phyloP scores from a whole-genome alignment of 2,113 vertebrate genomes.

The Monopterus albus region DNA sequence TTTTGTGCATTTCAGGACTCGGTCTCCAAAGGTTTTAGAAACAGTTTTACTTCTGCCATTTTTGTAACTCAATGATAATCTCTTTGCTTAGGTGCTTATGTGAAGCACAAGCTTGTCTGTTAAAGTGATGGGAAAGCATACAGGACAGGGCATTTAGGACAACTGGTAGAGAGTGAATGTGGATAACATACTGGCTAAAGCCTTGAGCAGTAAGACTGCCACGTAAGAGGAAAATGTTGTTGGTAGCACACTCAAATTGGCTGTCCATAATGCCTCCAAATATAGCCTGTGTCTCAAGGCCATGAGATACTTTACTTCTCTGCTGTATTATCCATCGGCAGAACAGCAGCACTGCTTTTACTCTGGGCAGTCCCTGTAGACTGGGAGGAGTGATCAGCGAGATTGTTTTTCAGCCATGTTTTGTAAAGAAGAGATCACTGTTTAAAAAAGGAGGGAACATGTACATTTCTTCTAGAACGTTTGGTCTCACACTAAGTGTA shows the following conservation, averaged over 20 bases:
- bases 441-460: slow-evolving; percentile 30
- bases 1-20: slow-evolving; percentile 1
- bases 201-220: not conserved
- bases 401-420: slow-evolving; percentile 52
- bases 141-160: not conserved
- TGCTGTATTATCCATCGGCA: slow-evolving; percentile 24
- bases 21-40: slow-evolving; percentile 15
- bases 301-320: slow-evolving; percentile 5
- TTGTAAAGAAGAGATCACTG: slow-evolving; percentile 61
- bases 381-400: not conserved
- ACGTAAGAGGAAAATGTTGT: slow-evolving; percentile 15
- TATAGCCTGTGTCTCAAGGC: slow-evolving; percentile 16
- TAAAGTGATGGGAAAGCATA: not conserved
- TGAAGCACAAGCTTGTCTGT: not conserved
- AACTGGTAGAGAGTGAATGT: slow-evolving; percentile 8
- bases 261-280: slow-evolving; percentile 32
- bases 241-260: slow-evolving; percentile 29
- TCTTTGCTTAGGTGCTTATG: slow-evolving; percentile 33
- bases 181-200: slow-evolving; percentile 2
- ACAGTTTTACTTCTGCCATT: slow-evolving; percentile 28
- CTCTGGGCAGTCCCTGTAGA: not conserved
- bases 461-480: slow-evolving; percentile 74
- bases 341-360: slow-evolving; percentile 4
- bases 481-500: slow-evolving; percentile 77
- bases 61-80: slow-evolving; percentile 28